These are phyloP conservation scores for Polyodon spathula DNA, from an alignment of 2,113 vertebrate genomes.

Conservation along the genomic window DNA sequence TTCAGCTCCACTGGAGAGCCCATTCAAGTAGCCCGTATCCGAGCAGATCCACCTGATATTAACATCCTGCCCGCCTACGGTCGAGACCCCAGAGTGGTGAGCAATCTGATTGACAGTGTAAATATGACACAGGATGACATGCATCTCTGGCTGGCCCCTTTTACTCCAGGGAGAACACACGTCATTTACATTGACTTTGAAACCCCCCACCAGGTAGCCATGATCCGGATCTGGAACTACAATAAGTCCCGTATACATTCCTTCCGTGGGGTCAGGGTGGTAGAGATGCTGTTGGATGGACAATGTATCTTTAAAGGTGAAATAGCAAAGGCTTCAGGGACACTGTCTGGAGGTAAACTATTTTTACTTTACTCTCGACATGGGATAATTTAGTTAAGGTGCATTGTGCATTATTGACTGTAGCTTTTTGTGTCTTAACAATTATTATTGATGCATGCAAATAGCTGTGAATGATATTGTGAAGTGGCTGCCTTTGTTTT, in stretches of 20 bases:
- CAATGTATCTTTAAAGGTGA: conserved; percentile 85
- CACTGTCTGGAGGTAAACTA: conserved; percentile 74
- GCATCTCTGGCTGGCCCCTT: conserved; percentile 94
- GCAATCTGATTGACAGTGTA: conserved; percentile 77
- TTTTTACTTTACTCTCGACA: not conserved
- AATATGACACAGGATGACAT: conserved; percentile 94
- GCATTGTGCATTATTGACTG: too few species aligned
- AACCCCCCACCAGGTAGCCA: conserved; percentile 70
- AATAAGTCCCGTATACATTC: conserved; percentile 97
- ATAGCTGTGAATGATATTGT: too few species aligned
- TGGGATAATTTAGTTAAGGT: too few species aligned
- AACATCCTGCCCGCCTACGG: conserved; percentile 82
- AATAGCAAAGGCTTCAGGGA: conserved; percentile 93
- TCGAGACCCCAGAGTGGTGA: conserved; percentile 72
- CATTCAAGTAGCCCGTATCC: conserved; percentile 57
- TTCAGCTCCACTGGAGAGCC: conserved; percentile 82
- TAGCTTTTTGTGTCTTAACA: too few species aligned
- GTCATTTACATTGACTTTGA: conserved; percentile 70
- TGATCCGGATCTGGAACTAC: conserved; percentile 97
- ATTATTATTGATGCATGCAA: too few species aligned
- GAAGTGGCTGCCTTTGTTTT: too few species aligned
- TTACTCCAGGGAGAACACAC: conserved; percentile 72
- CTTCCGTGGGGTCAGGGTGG: conserved; percentile 80
- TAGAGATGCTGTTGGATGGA: conserved; percentile 73
- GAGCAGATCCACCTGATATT: conserved; percentile 81